Conservation (phyloP, 2,113 vertebrate genomes). For the Cynocephalus volans region DNA sequence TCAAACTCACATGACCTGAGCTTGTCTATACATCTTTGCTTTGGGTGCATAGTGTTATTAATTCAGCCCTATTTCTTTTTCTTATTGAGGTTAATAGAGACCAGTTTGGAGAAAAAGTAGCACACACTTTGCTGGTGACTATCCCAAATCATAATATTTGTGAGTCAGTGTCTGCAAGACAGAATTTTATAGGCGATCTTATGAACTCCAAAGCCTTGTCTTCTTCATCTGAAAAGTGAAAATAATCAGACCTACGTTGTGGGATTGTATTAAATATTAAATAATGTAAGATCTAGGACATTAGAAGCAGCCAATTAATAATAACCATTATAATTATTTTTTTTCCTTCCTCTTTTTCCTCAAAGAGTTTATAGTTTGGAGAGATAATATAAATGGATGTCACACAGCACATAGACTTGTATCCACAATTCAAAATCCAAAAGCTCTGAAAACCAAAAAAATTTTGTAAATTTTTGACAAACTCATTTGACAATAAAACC, state of each 20-base stretch:
- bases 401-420: not conserved
- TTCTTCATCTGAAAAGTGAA: not conserved
- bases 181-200: not conserved
- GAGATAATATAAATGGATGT: not conserved
- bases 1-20: not conserved
- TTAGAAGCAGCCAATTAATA: not conserved
- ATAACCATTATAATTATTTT: not conserved
- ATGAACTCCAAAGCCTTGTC: not conserved
- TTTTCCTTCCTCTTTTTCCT: not conserved
- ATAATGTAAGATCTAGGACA: not conserved
- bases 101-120: not conserved
- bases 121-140: not conserved
- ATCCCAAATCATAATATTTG: not conserved
- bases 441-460: not conserved
- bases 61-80: not conserved
- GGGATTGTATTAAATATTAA: not conserved
- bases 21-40: not conserved
- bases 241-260: not conserved
- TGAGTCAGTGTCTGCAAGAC: not conserved
- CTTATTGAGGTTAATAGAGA: not conserved
- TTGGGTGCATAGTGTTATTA: not conserved
- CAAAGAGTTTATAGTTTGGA: not conserved
- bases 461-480: conserved; percentile 39
- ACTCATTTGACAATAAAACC: not conserved
- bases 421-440: not conserved